Base-by-base conservation (phyloP, 2,888 invertebrate genomes). In the Lobophora halterata region DNA sequence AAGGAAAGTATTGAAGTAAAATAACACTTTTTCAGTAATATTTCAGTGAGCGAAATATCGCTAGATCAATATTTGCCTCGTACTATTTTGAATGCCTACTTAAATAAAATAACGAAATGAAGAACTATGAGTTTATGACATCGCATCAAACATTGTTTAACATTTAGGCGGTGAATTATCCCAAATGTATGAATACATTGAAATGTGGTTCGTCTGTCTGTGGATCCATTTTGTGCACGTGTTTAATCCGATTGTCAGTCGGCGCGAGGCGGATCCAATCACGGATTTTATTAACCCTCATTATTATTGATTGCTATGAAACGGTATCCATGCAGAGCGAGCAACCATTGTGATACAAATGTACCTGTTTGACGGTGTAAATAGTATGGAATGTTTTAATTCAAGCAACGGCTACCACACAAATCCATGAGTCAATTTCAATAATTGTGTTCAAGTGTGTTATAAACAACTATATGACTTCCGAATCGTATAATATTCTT, bases 261-360 rank as follows among this genome's bases (percentile, higher is more conserved):
- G 55, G 52, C 45, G 54, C 58, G 58, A 46, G 45, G 60, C 58
- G 62, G 58, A 72, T 72, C 71, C 73, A 78, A 77, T 79, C 72
- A 74, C 53, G 63, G 60, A 67, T 78, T 79, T 78, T 78, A 79
- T 78, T 71, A 75, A 72, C 72, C 68, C 61, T 67, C 75, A 72
- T 78, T 73, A 78, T 73, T 71, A 76, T 79, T 72, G 68, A 79
- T 75, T 71, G 72, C 51, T 51, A 45, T 47, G 52, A 60, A 61
- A 63, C 56, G 61, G 55, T 45, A 61, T 58, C 39, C 53, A 45
- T 42, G 52, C 46, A 42, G 2, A 11, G 10, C 2, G n/a, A 17
- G 10, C 2, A 13, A 13, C 16, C 7, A 25, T 25, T 12, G 12
- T 6, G 12, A 12, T 24, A 51, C 34, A 42, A 40, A 39, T 39